phyloP scores from a whole-genome alignment of 2,113 vertebrate species.

The Neolamprologus ventralis region DNA sequence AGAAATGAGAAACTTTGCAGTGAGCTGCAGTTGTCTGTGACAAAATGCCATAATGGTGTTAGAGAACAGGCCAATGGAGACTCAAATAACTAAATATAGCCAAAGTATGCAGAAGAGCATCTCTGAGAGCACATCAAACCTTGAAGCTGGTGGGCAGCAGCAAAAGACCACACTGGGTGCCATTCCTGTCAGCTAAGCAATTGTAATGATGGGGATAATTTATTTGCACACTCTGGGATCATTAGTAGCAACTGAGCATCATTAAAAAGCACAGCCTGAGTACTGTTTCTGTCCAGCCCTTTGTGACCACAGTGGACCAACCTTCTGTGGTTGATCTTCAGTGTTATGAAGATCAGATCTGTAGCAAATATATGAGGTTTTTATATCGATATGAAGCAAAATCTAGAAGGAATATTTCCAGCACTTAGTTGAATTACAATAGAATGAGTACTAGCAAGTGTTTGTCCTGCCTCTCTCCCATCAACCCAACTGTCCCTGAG shows the following conservation, averaged over 20 bases:
- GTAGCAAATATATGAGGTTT: neutral
- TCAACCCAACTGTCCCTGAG: neutral
- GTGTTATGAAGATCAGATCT: neutral
- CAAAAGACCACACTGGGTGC: neutral
- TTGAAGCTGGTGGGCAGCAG: neutral
- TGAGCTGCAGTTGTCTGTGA: neutral
- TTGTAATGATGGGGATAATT: neutral
- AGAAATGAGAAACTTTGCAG: rapidly evolving
- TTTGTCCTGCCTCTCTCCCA: neutral
- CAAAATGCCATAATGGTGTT: neutral
- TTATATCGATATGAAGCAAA: neutral
- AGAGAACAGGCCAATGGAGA: neutral
- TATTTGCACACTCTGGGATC: neutral
- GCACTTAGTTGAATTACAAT: neutral
- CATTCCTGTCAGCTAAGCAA: neutral
- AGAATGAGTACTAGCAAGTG: neutral
- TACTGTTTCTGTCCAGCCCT: neutral
- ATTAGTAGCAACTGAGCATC: neutral
- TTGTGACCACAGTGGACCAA: neutral
- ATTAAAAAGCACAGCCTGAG: rapidly evolving
- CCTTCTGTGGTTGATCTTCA: neutral
- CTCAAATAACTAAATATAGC: neutral
- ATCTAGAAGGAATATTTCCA: neutral
- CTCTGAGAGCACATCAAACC: neutral
- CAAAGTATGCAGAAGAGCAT: neutral